Percentiles rank a stretch among this genome's conserved stretches.
Conservation (phyloP, 2,113 vertebrate species). For the Trinectes maculatus region DNA sequence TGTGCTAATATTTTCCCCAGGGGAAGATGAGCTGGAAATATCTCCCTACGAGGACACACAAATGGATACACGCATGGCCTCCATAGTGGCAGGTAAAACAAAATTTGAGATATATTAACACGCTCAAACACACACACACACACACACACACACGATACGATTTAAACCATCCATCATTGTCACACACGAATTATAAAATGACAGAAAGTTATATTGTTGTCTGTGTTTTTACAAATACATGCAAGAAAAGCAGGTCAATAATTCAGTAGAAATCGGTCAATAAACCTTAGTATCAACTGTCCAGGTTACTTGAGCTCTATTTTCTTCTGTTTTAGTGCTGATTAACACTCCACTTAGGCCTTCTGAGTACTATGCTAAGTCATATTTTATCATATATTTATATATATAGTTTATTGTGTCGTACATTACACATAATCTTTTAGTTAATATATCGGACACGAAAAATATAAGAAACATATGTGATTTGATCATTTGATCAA, state of each 20-base stretch:
- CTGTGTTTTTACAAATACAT: background rate
- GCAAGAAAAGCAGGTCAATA: conserved; percentile 6
- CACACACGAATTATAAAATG: conserved; percentile 14
- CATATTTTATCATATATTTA: too few species aligned
- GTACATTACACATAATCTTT: too few species aligned
- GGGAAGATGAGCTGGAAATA: conserved; percentile 69
- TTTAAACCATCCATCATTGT: conserved; percentile 15
- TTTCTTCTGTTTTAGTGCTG: too few species aligned
- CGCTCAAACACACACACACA: background rate
- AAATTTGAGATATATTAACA: too few species aligned
- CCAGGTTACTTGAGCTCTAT: too few species aligned
- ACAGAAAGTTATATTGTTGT: background rate
- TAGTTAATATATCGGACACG: too few species aligned
- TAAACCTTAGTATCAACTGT: background rate
- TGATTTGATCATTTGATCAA: too few species aligned
- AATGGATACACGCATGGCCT: conserved; percentile 70
- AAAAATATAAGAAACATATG: too few species aligned
- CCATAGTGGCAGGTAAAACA: conserved; percentile 73
- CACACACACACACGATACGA: conserved; percentile 5
- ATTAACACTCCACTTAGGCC: too few species aligned
- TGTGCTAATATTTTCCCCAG: conserved; percentile 35
- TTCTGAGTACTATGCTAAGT: too few species aligned
- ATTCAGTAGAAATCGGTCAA: conserved; percentile 15
- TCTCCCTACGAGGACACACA: conserved; percentile 72
- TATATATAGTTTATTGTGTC: too few species aligned